Conservation (phyloP, 2,113 vertebrate genomes). For the Polyodon spathula region DNA sequence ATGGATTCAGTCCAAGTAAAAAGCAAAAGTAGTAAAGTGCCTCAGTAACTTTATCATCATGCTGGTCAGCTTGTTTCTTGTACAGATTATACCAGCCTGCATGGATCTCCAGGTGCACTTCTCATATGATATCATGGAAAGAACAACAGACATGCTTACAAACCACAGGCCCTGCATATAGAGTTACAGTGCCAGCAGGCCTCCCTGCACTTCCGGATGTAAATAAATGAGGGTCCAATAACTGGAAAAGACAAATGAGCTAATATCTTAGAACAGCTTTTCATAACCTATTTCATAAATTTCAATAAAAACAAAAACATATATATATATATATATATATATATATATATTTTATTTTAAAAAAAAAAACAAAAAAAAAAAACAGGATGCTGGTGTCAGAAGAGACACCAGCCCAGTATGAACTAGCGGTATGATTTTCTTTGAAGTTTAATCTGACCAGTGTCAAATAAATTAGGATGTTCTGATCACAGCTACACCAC, state of each 20-base stretch:
- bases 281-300: not conserved
- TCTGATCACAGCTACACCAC: too few species aligned
- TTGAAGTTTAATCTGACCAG: too few species aligned
- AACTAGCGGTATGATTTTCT: too few species aligned
- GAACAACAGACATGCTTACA: not conserved
- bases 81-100: not conserved
- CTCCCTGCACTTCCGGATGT: not conserved
- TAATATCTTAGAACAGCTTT: not conserved
- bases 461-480: too few species aligned
- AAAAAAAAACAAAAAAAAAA: too few species aligned
- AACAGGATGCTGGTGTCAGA: too few species aligned
- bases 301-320: not conserved
- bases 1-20: not conserved
- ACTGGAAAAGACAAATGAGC: not conserved
- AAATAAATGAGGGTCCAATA: not conserved
- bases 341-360: too few species aligned
- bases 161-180: not conserved
- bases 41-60: not conserved
- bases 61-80: not conserved
- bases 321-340: not conserved
- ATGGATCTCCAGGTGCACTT: not conserved
- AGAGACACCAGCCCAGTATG: too few species aligned
- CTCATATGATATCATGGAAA: not conserved
- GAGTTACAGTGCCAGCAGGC: slow-evolving; percentile 1
- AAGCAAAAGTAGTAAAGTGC: not conserved